Evolutionary conservation across 2,797 vertebrate species (phyloP), one percentile per base, ranked within the genome.

Genomic region (Notolepis coatsorum): DNA sequence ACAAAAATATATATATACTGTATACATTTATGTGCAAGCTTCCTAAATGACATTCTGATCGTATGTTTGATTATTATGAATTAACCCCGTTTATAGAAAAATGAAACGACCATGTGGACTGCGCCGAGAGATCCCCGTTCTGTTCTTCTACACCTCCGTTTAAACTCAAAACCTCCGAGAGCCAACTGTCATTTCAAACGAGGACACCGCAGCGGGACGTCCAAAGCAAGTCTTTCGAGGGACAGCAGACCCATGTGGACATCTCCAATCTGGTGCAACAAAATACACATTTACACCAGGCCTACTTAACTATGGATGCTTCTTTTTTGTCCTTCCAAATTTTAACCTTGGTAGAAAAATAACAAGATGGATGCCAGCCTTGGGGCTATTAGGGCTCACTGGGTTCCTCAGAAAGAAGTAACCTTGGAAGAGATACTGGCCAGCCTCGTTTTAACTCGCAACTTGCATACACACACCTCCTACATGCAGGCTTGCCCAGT

Each of bases 1-100:
- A 58, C 35, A 8, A 64, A 52, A 61, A 71, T 51, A 64, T 61
- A 52, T 62, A 61, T 46, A 65, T 59, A 61, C 42, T 72, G 52
- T 60, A 65, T 24, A 46, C 58, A 20, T 79, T 72, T 71, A 63
- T 78, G 62, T 77, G 63, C 69, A 77, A 67, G 71, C 66, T 73
- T 75, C 43, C 48, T 49, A 41, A 30, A 10, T 12, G 54, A 74
- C 68, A 73, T 75, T 72, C 61, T 60, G 38, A 23, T 64, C 53
- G 56, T 20, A 4, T 5, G 17, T 33, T 31, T n/a, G 30, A 46
- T 67, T 50, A 17, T 12, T 47, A 25, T 39, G 35, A 25, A 15
- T 39, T 6, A 48, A 20, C 28, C 2, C 28, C n/a, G 18, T 9
- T 31, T 10, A 13, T 7, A 8, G 42, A 45, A 45, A 59, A 53